Base-by-base conservation (phyloP, 2,888 invertebrate genomes). In the Crioceris asparagi region DNA sequence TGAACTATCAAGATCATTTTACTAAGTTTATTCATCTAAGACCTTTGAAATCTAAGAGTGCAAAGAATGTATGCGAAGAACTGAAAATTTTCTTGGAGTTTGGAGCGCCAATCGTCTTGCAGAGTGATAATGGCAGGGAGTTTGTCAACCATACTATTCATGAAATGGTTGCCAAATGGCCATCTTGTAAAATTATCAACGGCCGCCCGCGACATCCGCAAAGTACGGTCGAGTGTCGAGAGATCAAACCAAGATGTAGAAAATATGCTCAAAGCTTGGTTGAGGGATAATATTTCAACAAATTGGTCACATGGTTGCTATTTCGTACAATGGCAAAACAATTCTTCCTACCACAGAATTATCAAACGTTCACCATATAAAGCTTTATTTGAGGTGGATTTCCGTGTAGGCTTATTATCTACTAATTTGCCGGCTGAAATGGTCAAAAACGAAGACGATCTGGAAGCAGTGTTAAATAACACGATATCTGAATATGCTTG, bases 1-100 rank as follows among this genome's bases (percentile, higher is more conserved):
- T 61, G 16, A 49, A 52, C 17, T 60, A 58, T 36, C 56, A 59
- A 38, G 60, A 60, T 34, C 48, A 57, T 42, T 34, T 32, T 1
- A 58, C 57, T 17, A 61, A 60, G 50, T 60, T 56, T 50, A 14
- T 45, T 6, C 42, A 40, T 44, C 46, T 59, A 8, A 43, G 52
- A 17, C 57, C 58, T 7, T 35, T 60, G 10, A 47, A 31, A 49
- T 50, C 42, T 23, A 52, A 52, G 36, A 17, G 33, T 29, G 53
- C 50, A 31, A 44, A 21, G n/a, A n/a, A n/a, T n/a, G n/a, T n/a
- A n/a, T n/a, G n/a, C n/a, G 35, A 45, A 31, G 18, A 47, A n/a
- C 17, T 46, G 6, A 41, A 46, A 33, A 45, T 41, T 34, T 49
- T 46, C 38, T 32, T 44, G 6, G 35, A 35, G 35, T 36, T 47